Evolutionary conservation across 2,888 invertebrate genomes (phyloP).

Genomic region (Rhaphigaster nebulosa): DNA sequence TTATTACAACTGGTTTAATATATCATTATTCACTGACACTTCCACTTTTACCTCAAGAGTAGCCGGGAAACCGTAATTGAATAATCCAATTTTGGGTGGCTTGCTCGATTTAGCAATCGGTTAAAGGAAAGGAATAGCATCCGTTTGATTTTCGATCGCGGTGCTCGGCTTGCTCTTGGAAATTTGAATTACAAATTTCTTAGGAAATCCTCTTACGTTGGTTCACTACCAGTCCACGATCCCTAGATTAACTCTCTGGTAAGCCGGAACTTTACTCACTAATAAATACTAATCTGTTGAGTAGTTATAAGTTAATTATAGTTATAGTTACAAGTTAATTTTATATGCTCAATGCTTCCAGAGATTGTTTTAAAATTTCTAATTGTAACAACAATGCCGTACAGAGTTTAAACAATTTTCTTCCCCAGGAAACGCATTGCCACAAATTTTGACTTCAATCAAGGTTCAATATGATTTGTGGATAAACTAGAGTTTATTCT

Average conservation of each 20-base stretch:
- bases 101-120: not conserved
- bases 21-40: not conserved
- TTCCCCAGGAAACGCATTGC: too few species aligned
- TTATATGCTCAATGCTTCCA: not conserved
- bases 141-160: not conserved
- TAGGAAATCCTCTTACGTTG: not conserved
- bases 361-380: too few species aligned
- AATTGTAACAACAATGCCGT: too few species aligned
- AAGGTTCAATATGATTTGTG: too few species aligned
- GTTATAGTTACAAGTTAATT: not conserved
- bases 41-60: not conserved
- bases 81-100: not conserved
- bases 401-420: too few species aligned
- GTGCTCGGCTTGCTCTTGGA: not conserved
- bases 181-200: conserved; percentile 30
- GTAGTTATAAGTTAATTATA: too few species aligned
- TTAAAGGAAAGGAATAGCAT: not conserved
- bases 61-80: not conserved
- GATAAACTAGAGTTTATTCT: too few species aligned
- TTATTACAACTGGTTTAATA: not conserved
- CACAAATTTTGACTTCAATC: too few species aligned
- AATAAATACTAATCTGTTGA: not conserved
- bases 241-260: not conserved
- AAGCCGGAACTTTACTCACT: not conserved
- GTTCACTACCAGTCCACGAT: not conserved